Base-by-base conservation (phyloP, 2,888 invertebrate genomes). In the Epistrophella euchroma region DNA sequence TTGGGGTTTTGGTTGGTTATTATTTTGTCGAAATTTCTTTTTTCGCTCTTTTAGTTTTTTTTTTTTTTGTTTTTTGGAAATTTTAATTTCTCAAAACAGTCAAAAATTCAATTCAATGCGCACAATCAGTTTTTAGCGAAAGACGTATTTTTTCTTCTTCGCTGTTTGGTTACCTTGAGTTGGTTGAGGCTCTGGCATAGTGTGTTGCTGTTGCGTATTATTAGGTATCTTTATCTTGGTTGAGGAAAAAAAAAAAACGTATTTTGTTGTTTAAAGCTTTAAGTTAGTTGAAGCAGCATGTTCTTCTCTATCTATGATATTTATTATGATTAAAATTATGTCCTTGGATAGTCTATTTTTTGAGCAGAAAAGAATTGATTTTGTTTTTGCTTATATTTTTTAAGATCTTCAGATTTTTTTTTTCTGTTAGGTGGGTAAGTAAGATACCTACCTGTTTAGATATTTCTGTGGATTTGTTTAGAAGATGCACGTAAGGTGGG, bases 101-200 rank as follows among this genome's bases (percentile, higher is more conserved):
- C n/a, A 19, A 55, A 60, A 77, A 52, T 32, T 56, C 28, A 73
- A 52, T 71, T 60, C 73, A 80, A 56, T 55, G 45, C 64, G 19
- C 66, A 55, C 43, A 56, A 45, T 55, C 52, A 9, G 11, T 4
- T 47, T 58, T 37, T 56, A 0, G 35, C 5, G 13, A 58, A 45
- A 72, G 70, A 80, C 72, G 60, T 58, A 76, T 72, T 72, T 2
- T 13, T 7, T 84, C 73, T 68, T 77, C 68, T 58, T 58, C 50
- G 70, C 72, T 66, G 80, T 81, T 73, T 73, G 81, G 50, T 86
- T 86, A 77, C 81, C 85, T 86, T 86, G 85, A 85, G 56, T 60
- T 76, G 72, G 62, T 55, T 70, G 19, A 64, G 64, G 64, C 74
- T 84, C 64, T 84, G 64, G 10, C 66, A 43, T 58, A 43, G 71